These are phyloP conservation scores for Spisula solida DNA, from an alignment of 2,888 invertebrate genomes.

Conservation along the genomic window DNA sequence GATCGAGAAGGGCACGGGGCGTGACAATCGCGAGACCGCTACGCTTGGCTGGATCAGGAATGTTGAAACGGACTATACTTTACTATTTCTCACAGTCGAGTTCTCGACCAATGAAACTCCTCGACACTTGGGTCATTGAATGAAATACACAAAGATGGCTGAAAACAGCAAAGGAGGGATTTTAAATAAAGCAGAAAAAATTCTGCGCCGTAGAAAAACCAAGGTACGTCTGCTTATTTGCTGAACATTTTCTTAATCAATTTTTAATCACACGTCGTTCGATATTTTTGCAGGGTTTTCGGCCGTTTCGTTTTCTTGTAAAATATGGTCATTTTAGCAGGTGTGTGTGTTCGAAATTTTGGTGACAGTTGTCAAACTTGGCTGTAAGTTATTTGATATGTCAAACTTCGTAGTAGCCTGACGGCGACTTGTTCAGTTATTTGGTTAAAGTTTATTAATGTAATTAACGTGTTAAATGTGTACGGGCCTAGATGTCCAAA, in stretches of 20 bases:
- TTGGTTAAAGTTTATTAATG: not conserved
- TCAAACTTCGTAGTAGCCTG: slow-evolving; percentile 29
- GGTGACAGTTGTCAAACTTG: slow-evolving; percentile 46
- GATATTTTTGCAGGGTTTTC: slow-evolving; percentile 2
- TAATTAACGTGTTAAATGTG: not conserved
- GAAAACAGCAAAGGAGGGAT: slow-evolving; percentile 69
- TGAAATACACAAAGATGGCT: slow-evolving; percentile 67
- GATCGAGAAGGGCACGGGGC: not conserved
- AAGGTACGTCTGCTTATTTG: slow-evolving; percentile 47
- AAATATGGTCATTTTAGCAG: slow-evolving; percentile 42
- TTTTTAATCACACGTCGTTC: not conserved
- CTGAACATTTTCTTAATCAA: not conserved
- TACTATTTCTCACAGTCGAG: slow-evolving; percentile 49
- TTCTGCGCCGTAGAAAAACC: slow-evolving; percentile 65
- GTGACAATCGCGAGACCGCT: not conserved
- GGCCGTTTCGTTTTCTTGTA: slow-evolving; percentile 14
- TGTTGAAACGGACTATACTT: slow-evolving; percentile 57
- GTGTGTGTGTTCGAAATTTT: slow-evolving; percentile 42
- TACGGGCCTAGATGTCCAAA: not conserved
- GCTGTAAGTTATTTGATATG: slow-evolving; percentile 52
- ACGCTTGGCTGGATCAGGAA: slow-evolving; percentile 32
- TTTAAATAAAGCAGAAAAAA: slow-evolving; percentile 68
- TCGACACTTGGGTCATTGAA: slow-evolving; percentile 43
- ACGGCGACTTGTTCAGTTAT: not conserved
- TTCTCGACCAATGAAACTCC: slow-evolving; percentile 54